Evolutionary conservation across 2,113 vertebrate species (phyloP), one percentile per base, ranked within the genome.

Genomic region (Paedocypris sp.): DNA sequence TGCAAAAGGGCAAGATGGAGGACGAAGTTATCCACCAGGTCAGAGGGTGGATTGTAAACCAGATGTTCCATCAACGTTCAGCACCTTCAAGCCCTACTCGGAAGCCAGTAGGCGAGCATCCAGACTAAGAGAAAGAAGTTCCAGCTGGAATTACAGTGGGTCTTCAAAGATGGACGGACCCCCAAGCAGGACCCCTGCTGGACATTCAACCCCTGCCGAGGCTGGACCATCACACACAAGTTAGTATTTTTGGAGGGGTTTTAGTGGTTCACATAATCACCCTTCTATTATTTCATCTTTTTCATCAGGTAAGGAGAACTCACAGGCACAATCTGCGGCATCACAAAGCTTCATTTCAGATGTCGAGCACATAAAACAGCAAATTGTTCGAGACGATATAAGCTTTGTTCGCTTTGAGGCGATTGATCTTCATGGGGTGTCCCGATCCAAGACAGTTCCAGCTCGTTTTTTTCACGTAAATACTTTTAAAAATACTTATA

Each of bases 381-480:
- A 89, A 76, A 93, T 94, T 69, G 77, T 82, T 57, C 82, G 83
- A 64, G 90, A 91, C 60, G 87, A 82, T 47, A 73, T 94, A 69
- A 88, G 78, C 67, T 93, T 95, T 70, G 84, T 97, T 25, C 83
- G 89, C 57, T 96, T 97, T 73, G 93, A 97, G 80, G 91, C 90
- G 45, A 76, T 89, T 31, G 93, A 96, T 66, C 85, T 97, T 57
- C 92, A 95, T 4, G 93, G 93, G 2, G 89, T 97, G 38, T 92
- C 90, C 60, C 86, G 91, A 72, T 97, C 90, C 64, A 97, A 94
- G 82, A 97, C 81, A 2, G 80, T 93, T 28, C 92, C 91, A 16
- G 90, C 90, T 73, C 86, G 88, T 6, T 92, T 92, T 82, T 96
- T 98, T 73, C 89, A 91, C 5, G 91, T 94, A 81, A 81, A 67